phyloP scores from a whole-genome alignment of 2,113 vertebrate genomes.

The Cynoglossus semilaevis region DNA sequence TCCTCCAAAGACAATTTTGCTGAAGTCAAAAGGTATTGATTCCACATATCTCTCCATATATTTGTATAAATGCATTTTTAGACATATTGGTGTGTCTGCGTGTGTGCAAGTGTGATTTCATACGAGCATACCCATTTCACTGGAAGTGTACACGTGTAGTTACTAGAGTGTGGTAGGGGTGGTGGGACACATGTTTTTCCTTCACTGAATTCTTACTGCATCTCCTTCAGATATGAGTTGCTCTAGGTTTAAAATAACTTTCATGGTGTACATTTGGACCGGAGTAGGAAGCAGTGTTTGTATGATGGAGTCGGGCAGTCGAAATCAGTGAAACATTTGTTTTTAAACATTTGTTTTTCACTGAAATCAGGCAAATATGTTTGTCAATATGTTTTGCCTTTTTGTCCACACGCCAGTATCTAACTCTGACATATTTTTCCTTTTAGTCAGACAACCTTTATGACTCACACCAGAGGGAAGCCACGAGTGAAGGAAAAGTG shows the following conservation, averaged over 20 bases:
- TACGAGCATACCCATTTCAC: neutral
- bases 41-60: conserved; percentile 12
- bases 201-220: neutral
- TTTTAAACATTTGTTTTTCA: neutral
- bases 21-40: conserved; percentile 57
- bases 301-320: too few relatives aligned
- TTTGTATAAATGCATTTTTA: conserved; percentile 22
- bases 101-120: conserved; percentile 15
- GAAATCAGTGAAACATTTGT: too few relatives aligned
- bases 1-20: conserved; percentile 40
- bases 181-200: neutral
- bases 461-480: conserved; percentile 15
- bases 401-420: neutral
- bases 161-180: conserved; percentile 4
- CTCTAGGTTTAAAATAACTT: neutral
- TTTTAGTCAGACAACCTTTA: neutral
- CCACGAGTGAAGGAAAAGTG: neutral
- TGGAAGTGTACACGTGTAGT: conserved; percentile 39
- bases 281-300: too few relatives aligned
- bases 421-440: neutral
- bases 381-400: neutral
- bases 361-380: neutral
- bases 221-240: neutral
- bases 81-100: conserved; percentile 14
- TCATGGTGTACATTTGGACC: neutral